Conservation (phyloP, 2,888 invertebrate genomes). For the Dryocosmus kuriphilus region DNA sequence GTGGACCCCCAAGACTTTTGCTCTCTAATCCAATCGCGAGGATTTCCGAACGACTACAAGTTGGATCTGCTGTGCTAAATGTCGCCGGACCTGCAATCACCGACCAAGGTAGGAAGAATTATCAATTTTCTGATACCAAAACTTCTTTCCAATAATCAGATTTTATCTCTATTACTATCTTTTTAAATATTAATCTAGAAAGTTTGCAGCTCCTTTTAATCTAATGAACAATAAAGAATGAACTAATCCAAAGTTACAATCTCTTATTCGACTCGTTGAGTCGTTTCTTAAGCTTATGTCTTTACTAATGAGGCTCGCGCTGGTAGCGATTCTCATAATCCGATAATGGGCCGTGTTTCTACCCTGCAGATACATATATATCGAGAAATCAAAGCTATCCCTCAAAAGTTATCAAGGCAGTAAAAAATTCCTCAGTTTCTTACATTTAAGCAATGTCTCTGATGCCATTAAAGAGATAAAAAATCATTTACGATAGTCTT, state of each 20-base stretch:
- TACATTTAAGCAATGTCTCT: neutral
- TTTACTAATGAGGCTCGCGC: slow-evolving; percentile 18
- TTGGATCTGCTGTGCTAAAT: slow-evolving; percentile 89
- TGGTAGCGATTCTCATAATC: slow-evolving; percentile 36
- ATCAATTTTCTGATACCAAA: neutral
- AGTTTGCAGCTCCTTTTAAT: slow-evolving; percentile 40
- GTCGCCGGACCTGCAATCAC: slow-evolving; percentile 86
- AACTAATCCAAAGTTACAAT: slow-evolving; percentile 9
- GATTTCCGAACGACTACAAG: slow-evolving; percentile 86
- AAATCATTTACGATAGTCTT: slow-evolving; percentile 1
- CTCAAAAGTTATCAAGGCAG: slow-evolving; percentile 10
- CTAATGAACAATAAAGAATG: slow-evolving; percentile 45
- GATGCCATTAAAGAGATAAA: neutral
- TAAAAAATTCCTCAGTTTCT: slow-evolving; percentile 5
- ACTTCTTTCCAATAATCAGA: neutral
- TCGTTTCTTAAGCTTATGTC: slow-evolving; percentile 15
- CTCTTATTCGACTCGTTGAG: neutral
- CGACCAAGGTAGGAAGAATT: slow-evolving; percentile 81
- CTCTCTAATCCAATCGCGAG: slow-evolving; percentile 87
- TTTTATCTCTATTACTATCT: neutral
- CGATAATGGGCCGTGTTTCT: slow-evolving; percentile 6
- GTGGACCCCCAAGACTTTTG: slow-evolving; percentile 90
- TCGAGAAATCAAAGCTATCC: slow-evolving; percentile 16
- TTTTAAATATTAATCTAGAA: neutral
- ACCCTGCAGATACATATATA: neutral